A percentile compares a stretch with the other conserved stretches of the same genome.
These are phyloP conservation scores for Parotocinclus haroldoi DNA, from an alignment of 2,797 vertebrate species.

Conservation along the genomic window DNA sequence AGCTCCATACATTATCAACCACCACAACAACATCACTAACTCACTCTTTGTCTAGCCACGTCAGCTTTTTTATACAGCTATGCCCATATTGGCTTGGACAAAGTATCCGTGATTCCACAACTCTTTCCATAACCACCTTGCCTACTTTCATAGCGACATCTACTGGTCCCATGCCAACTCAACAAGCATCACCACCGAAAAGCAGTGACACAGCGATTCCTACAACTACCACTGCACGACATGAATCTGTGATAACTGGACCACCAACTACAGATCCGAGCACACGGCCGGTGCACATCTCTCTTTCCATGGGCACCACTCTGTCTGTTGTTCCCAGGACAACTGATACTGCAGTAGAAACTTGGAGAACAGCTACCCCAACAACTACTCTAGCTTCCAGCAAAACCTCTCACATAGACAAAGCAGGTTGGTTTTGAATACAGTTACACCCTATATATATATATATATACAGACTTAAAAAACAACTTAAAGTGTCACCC, in stretches of 20 bases:
- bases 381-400: slow-evolving; percentile 26
- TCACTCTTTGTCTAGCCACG: not conserved
- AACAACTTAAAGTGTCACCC: no score
- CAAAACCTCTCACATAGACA: slow-evolving; percentile 44
- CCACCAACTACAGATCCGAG: no score
- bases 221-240: not conserved
- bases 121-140: slow-evolving; percentile 4
- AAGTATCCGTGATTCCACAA: not conserved
- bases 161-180: slow-evolving; percentile 5
- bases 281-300: not conserved
- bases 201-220: not conserved
- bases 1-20: not conserved
- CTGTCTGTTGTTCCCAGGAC: not conserved
- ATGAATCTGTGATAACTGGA: not conserved
- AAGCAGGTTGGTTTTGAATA: slow-evolving; percentile 57
- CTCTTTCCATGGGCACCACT: not conserved
- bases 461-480: not conserved
- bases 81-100: slow-evolving; percentile 3
- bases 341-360: not conserved
- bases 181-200: not conserved
- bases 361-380: slow-evolving; percentile 5
- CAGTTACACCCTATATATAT: not conserved
- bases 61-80: not conserved
- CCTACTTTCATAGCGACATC: not conserved
- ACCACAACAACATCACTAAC: not conserved